Evolutionary conservation across 1,140 invertebrate species (phyloP).

Genomic region (Drosophila sulfurigaster): DNA sequence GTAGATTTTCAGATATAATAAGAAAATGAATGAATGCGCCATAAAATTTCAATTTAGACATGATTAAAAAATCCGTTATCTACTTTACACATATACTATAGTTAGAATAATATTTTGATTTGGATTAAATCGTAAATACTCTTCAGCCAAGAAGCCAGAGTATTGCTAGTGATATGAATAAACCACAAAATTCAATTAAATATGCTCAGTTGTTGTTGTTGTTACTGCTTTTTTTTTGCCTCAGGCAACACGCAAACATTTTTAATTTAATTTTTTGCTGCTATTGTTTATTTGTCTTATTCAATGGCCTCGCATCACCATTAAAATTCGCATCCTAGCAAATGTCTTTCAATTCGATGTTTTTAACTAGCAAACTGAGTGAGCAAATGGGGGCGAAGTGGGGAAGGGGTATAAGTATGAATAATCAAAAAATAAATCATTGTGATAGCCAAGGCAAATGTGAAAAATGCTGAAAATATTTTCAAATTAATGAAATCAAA

Average conservation of each 20-base stretch:
- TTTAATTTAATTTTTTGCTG: conserved; percentile 23
- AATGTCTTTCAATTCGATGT: conserved; percentile 16
- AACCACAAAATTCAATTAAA: conserved; percentile 58
- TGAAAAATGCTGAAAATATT: neutral
- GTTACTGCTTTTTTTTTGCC: conserved; percentile 34
- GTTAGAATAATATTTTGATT: too few species aligned
- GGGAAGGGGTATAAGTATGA: neutral
- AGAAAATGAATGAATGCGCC: too few species aligned
- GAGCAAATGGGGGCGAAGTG: neutral
- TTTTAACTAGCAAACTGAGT: neutral
- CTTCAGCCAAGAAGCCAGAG: neutral
- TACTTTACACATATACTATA: too few species aligned
- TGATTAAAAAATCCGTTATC: too few species aligned
- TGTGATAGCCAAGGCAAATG: neutral
- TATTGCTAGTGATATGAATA: conserved; percentile 26
- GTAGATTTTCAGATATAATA: too few species aligned
- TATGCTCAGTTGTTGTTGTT: conserved; percentile 46
- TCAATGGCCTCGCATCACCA: conserved; percentile 43
- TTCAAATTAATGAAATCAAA: neutral
- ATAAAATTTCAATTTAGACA: too few species aligned
- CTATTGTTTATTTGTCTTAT: conserved; percentile 40
- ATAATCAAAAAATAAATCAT: neutral
- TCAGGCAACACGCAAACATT: conserved; percentile 44
- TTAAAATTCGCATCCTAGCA: conserved; percentile 24
- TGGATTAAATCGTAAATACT: too few species aligned